A percentile compares a stretch with the other conserved stretches of the same genome.
These are phyloP conservation scores for Saccopteryx bilineata DNA, from an alignment of 2,113 vertebrate species.

Conservation along the genomic window DNA sequence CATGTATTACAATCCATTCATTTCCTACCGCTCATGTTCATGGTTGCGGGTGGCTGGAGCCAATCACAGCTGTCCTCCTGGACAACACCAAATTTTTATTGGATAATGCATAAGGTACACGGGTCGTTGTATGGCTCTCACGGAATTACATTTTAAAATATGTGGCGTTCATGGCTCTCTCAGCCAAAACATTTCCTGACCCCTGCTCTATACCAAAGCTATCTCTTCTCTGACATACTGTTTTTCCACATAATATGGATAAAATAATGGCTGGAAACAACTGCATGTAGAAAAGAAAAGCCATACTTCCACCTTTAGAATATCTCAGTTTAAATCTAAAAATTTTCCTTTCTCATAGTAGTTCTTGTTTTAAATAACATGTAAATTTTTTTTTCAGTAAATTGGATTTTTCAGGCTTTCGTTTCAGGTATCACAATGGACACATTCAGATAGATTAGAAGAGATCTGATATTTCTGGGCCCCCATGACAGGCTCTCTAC, in stretches of 20 bases:
- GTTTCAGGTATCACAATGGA: slow-evolving; percentile 1
- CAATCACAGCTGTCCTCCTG: too few species aligned
- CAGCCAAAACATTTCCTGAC: too few species aligned
- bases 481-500: background rate
- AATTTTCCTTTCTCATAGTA: background rate
- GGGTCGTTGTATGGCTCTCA: too few species aligned
- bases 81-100: too few species aligned
- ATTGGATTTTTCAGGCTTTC: background rate
- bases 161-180: too few species aligned
- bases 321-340: slow-evolving; percentile 60
- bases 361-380: slow-evolving; percentile 1
- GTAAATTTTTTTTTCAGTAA: slow-evolving; percentile 13
- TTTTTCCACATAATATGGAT: slow-evolving; percentile 43
- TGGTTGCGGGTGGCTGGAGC: too few species aligned
- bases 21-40: too few species aligned
- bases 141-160: too few species aligned
- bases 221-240: slow-evolving; percentile 58
- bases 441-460: background rate
- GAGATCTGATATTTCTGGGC: background rate
- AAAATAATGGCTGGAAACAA: slow-evolving; percentile 67
- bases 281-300: slow-evolving; percentile 64
- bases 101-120: too few species aligned
- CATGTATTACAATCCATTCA: too few species aligned
- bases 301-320: slow-evolving; percentile 44
- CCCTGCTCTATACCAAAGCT: slow-evolving; percentile 9